A percentile compares a stretch with the other conserved stretches of the same genome.
These are phyloP conservation scores for Epinephelus fuscoguttatus DNA, from an alignment of 2,113 vertebrate genomes.

Conservation along the genomic window DNA sequence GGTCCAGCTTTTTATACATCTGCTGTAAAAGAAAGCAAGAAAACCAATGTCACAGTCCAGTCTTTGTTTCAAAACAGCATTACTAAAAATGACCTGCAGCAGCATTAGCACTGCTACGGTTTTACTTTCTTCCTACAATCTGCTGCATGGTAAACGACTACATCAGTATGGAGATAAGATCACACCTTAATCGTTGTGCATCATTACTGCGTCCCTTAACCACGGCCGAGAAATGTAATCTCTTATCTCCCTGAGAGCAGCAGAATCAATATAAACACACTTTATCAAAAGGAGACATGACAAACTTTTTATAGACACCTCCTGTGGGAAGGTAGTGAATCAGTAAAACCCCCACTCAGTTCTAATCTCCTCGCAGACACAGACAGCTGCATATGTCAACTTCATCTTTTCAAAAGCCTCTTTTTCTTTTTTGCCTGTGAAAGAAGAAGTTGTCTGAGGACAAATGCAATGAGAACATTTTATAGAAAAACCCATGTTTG, in stretches of 20 bases:
- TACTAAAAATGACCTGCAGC: background rate
- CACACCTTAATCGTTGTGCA: constrained; percentile 8
- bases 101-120: background rate
- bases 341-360: constrained; percentile 1
- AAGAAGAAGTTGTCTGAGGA: constrained; percentile 4
- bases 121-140: background rate
- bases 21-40: background rate
- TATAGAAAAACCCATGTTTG: background rate
- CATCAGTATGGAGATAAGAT: constrained; percentile 27
- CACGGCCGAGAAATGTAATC: constrained; percentile 25
- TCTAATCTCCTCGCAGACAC: constrained; percentile 26
- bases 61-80: background rate
- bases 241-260: background rate
- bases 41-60: background rate
- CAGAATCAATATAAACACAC: constrained; percentile 37
- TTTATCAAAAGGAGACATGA: constrained; percentile 37
- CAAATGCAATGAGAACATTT: no score
- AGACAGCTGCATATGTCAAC: background rate
- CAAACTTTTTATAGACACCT: constrained; percentile 9
- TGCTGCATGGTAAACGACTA: background rate
- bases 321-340: constrained; percentile 19
- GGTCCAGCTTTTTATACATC: background rate
- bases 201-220: constrained; percentile 20
- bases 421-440: background rate
- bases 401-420: background rate